A percentile compares a stretch with the other conserved stretches of the same genome.
Evolutionary conservation across 2,113 vertebrate species (phyloP).

Genomic region (Cololabis saira): DNA sequence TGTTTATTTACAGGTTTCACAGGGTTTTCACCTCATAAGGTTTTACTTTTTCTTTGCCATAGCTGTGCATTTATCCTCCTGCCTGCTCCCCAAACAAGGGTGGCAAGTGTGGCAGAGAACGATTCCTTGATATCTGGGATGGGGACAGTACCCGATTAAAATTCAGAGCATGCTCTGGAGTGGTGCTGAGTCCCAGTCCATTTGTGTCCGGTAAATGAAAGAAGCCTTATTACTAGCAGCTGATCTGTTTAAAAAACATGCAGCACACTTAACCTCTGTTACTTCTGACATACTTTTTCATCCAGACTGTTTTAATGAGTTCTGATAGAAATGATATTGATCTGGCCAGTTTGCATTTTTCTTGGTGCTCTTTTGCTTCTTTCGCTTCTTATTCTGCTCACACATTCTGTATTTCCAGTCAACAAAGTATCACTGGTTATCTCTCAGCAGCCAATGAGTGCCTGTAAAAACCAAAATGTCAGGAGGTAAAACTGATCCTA

Average conservation of each 20-base stretch:
- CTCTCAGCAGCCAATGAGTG: constrained; percentile 42
- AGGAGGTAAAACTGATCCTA: constrained; percentile 52
- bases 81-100: constrained; percentile 47
- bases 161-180: constrained; percentile 72
- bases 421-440: constrained; percentile 36
- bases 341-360: constrained; percentile 19
- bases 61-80: constrained; percentile 52
- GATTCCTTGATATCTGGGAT: constrained; percentile 25
- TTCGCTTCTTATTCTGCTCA: constrained; percentile 50
- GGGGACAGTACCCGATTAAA: constrained; percentile 56
- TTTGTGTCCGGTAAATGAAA: constrained; percentile 64
- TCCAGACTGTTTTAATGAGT: constrained; percentile 36
- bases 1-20: constrained; percentile 22
- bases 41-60: constrained; percentile 39
- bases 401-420: constrained; percentile 27
- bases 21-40: constrained; percentile 5
- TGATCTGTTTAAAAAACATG: constrained; percentile 43
- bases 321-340: constrained; percentile 34
- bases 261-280: constrained; percentile 41
- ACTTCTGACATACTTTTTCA: constrained; percentile 37
- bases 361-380: constrained; percentile 17
- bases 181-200: constrained; percentile 57
- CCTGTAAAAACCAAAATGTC: constrained; percentile 50
- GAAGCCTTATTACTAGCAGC: constrained; percentile 42
- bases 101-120: constrained; percentile 35